Percentiles rank a stretch among this genome's conserved stretches.
Evolutionary conservation across 2,113 vertebrate genomes (phyloP).

Genomic region (Melanerpes formicivorus): DNA sequence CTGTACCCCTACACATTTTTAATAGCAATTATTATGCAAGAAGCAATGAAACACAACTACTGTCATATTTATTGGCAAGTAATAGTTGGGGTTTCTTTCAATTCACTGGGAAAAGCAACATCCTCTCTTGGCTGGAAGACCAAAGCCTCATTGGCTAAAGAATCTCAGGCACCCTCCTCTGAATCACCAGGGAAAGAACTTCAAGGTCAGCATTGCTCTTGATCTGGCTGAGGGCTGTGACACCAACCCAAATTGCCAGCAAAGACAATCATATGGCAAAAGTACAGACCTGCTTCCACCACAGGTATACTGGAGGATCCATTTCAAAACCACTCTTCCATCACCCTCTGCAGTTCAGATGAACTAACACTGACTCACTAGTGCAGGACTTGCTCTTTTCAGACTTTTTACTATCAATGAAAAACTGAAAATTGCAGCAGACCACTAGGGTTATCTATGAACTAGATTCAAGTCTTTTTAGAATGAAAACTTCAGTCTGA

Average conservation of each 20-base stretch:
- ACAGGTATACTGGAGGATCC: rapidly evolving
- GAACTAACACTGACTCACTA: not conserved
- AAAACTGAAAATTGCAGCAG: not conserved
- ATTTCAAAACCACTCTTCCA: not conserved
- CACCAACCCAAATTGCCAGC: not conserved
- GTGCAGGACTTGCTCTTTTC: not conserved
- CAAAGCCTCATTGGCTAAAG: not conserved
- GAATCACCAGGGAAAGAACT: not conserved
- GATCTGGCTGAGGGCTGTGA: not conserved
- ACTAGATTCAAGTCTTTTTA: not conserved
- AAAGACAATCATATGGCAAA: not conserved
- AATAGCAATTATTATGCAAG: not conserved
- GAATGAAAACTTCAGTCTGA: not conserved
- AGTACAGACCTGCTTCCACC: not conserved
- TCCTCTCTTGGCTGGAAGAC: not conserved
- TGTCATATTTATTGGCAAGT: not conserved
- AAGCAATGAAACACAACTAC: not conserved
- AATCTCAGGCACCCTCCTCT: not conserved
- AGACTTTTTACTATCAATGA: not conserved
- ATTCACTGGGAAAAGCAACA: not conserved
- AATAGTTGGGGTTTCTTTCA: not conserved
- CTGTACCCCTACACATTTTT: not conserved
- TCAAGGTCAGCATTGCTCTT: not conserved
- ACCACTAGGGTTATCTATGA: not conserved
- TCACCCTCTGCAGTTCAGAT: not conserved